Conservation (phyloP, 2,888 invertebrate genomes). For the Mythimna impura region DNA sequence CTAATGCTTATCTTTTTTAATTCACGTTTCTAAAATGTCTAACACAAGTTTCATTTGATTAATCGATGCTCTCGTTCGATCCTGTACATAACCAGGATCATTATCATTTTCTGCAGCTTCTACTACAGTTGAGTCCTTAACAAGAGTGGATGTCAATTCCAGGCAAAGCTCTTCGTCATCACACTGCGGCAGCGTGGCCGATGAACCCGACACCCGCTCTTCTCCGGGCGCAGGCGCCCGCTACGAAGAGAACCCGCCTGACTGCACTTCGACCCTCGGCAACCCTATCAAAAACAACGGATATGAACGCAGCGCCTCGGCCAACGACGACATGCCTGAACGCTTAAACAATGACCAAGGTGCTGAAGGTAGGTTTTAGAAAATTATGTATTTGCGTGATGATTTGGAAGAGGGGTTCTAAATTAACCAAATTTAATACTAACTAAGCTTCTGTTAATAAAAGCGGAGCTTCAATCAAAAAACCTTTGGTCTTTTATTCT, state of each 20-base stretch:
- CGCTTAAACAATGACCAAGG: constrained; percentile 88
- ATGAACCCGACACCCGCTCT: constrained; percentile 89
- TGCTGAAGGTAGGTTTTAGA: constrained; percentile 84
- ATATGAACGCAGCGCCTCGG: constrained; percentile 86
- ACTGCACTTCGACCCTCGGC: constrained; percentile 87
- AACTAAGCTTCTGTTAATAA: constrained; percentile 18
- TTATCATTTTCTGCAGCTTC: neutral
- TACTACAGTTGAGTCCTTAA: neutral
- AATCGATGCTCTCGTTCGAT: neutral
- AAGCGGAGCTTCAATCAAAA: constrained; percentile 33
- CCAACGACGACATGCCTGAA: constrained; percentile 86
- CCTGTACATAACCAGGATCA: neutral
- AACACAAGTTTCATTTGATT: neutral
- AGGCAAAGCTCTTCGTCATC: constrained; percentile 89
- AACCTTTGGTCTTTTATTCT: constrained; percentile 14
- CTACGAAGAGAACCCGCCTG: constrained; percentile 85
- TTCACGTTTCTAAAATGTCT: constrained; percentile 8
- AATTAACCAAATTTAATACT: constrained; percentile 17
- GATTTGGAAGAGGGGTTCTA: constrained; percentile 53
- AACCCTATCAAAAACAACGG: constrained; percentile 89
- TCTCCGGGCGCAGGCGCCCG: constrained; percentile 88
- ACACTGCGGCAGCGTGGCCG: constrained; percentile 88
- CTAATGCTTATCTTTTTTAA: neutral
- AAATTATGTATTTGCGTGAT: constrained; percentile 54
- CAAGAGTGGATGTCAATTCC: constrained; percentile 55